Conservation (phyloP, 2,113 vertebrate genomes). For the Oplegnathus fasciatus region DNA sequence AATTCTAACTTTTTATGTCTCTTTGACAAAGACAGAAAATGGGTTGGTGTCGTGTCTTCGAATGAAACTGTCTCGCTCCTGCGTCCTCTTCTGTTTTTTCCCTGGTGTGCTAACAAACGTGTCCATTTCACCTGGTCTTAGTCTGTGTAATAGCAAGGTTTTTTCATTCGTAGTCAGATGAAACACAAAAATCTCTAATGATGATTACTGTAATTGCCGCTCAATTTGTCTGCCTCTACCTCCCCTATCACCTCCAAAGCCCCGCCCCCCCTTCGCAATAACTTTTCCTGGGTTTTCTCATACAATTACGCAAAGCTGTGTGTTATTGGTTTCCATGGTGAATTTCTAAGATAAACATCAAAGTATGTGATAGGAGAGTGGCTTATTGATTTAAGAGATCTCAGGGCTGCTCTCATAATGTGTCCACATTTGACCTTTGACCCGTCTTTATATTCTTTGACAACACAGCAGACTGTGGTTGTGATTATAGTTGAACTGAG, state of each 20-base stretch:
- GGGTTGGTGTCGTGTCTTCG: neutral
- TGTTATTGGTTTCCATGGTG: constrained; percentile 75
- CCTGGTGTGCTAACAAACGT: neutral
- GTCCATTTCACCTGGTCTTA: constrained; percentile 41
- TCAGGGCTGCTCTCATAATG: constrained; percentile 52
- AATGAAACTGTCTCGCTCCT: neutral
- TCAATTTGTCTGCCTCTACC: constrained; percentile 75
- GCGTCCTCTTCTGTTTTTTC: neutral
- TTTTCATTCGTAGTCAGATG: constrained; percentile 63
- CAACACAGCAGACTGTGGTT: constrained; percentile 48
- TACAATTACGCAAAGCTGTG: constrained; percentile 54
- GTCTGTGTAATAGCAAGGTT: constrained; percentile 47
- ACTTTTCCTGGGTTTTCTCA: constrained; percentile 63
- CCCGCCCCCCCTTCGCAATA: neutral
- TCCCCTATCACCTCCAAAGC: constrained; percentile 48
- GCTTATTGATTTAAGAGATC: constrained; percentile 73
- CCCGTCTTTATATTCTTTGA: constrained; percentile 64
- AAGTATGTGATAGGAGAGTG: constrained; percentile 56
- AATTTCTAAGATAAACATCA: constrained; percentile 73
- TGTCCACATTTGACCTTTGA: constrained; percentile 69
- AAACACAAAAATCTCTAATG: constrained; percentile 73
- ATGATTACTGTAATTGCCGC: constrained; percentile 80
- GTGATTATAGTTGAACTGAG: constrained; percentile 17
- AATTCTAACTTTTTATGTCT: constrained; percentile 8
- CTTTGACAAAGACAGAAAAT: constrained; percentile 7